Conservation (phyloP, 1,140 invertebrate genomes). For the Musca vetustissima region DNA sequence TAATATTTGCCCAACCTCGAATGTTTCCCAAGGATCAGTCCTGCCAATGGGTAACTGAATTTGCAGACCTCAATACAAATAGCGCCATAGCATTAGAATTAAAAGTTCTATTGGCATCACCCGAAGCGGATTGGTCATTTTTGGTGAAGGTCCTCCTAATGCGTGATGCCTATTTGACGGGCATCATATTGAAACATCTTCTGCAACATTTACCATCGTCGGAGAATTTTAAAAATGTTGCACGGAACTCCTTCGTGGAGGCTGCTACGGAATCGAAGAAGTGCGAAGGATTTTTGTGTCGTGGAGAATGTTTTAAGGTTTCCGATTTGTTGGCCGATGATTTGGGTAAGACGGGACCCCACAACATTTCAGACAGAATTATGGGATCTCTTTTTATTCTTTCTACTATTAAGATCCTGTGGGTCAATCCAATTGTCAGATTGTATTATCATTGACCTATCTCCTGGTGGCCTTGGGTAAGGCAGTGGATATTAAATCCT, state of each 20-base stretch:
- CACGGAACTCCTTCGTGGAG: constrained; percentile 45
- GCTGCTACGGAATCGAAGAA: constrained; percentile 41
- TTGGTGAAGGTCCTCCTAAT: constrained; percentile 71
- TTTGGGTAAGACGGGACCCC: constrained; percentile 34
- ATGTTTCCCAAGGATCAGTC: constrained; percentile 59
- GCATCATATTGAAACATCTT: constrained; percentile 55
- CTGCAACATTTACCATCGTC: constrained; percentile 52
- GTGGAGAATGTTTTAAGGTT: constrained; percentile 56
- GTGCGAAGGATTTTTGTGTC: constrained; percentile 69
- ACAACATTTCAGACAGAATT: background rate
- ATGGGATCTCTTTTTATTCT: background rate
- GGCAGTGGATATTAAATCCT: constrained; percentile 62
- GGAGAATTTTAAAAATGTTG: constrained; percentile 52
- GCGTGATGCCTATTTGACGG: constrained; percentile 61
- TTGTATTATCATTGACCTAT: constrained; percentile 61
- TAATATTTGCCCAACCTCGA: constrained; percentile 65
- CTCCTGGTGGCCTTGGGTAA: constrained; percentile 64
- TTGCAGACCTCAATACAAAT: constrained; percentile 59
- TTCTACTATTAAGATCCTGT: constrained; percentile 41
- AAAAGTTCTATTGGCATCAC: constrained; percentile 70
- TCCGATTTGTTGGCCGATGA: constrained; percentile 44
- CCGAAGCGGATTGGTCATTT: constrained; percentile 73
- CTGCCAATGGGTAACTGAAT: constrained; percentile 56
- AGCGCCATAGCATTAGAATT: constrained; percentile 68
- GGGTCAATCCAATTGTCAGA: constrained; percentile 56